Evolutionary conservation across 2,888 invertebrate species (phyloP).

Genomic region (Lasioglossum calceatum): DNA sequence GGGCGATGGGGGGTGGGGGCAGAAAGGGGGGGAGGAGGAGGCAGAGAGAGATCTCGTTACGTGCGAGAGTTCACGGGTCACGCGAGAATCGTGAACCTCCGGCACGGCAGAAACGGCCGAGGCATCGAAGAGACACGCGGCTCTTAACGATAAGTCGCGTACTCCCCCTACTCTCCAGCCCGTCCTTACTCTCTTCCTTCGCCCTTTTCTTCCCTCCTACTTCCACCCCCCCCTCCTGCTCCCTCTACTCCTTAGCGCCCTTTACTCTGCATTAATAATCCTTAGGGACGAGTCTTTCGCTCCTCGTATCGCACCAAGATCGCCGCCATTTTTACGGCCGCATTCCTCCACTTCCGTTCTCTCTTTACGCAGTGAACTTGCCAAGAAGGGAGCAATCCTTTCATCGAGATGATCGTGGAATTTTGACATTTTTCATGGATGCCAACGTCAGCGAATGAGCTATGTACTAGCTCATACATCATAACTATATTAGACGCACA

Average conservation of each 20-base stretch:
- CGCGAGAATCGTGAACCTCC: slow-evolving; percentile 80
- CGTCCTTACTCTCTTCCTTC: background rate
- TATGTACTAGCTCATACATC: too few species aligned
- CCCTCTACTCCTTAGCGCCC: slow-evolving; percentile 27
- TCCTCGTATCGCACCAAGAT: background rate
- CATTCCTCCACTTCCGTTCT: background rate
- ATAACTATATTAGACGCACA: too few species aligned
- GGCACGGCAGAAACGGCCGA: slow-evolving; percentile 69
- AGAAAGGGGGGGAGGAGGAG: background rate
- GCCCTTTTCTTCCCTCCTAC: background rate
- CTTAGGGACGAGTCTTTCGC: slow-evolving; percentile 47
- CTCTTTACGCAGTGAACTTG: background rate
- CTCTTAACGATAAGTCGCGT: slow-evolving; percentile 70
- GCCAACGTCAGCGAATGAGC: background rate
- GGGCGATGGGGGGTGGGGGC: slow-evolving; percentile 25
- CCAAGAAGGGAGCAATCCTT: background rate
- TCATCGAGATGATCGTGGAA: background rate
- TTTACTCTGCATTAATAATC: slow-evolving; percentile 71
- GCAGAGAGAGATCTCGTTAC: slow-evolving; percentile 77
- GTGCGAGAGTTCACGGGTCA: slow-evolving; percentile 82
- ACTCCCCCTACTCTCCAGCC: background rate
- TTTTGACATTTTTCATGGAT: background rate
- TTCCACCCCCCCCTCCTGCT: background rate
- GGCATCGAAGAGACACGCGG: slow-evolving; percentile 66
- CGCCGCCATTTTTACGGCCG: slow-evolving; percentile 12